Evolutionary conservation across 2,113 vertebrate species (phyloP).

Genomic region (Nibea albiflora): DNA sequence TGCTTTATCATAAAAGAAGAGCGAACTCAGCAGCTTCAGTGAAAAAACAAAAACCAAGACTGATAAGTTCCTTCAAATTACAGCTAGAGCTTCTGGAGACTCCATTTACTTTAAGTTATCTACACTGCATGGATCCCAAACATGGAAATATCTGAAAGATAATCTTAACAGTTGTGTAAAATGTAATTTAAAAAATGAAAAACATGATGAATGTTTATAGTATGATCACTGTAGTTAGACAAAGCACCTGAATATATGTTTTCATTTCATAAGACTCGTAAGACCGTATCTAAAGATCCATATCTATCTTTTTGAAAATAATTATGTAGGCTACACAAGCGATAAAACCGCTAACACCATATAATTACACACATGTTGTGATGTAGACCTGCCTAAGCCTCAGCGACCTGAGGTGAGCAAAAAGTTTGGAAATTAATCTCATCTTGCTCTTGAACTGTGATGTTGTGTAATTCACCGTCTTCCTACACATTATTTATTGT

Average conservation of each 20-base stretch:
- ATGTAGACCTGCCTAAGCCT: constrained; percentile 7
- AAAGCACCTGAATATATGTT: background rate
- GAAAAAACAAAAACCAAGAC: constrained; percentile 5
- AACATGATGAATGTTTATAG: background rate
- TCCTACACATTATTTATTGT: constrained; percentile 21
- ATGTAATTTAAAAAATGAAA: background rate
- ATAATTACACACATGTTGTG: background rate
- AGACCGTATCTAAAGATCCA: background rate
- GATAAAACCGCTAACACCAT: background rate
- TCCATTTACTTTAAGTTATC: background rate
- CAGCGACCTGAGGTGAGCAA: background rate
- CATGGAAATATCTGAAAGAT: background rate
- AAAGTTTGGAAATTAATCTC: constrained; percentile 37
- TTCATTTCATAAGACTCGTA: background rate
- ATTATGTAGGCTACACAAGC: background rate
- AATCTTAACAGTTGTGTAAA: background rate
- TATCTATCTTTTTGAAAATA: background rate
- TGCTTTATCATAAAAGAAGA: constrained; percentile 40
- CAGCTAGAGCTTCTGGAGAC: background rate
- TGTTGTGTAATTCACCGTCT: constrained; percentile 38
- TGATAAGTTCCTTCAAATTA: background rate
- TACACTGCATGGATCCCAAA: background rate
- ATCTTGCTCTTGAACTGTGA: constrained; percentile 55
- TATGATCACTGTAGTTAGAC: background rate
- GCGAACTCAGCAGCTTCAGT: constrained; percentile 46